A percentile compares a stretch with the other conserved stretches of the same genome.
These are phyloP conservation scores for Keiferia lycopersicella DNA, from an alignment of 2,888 invertebrate species.

Conservation along the genomic window DNA sequence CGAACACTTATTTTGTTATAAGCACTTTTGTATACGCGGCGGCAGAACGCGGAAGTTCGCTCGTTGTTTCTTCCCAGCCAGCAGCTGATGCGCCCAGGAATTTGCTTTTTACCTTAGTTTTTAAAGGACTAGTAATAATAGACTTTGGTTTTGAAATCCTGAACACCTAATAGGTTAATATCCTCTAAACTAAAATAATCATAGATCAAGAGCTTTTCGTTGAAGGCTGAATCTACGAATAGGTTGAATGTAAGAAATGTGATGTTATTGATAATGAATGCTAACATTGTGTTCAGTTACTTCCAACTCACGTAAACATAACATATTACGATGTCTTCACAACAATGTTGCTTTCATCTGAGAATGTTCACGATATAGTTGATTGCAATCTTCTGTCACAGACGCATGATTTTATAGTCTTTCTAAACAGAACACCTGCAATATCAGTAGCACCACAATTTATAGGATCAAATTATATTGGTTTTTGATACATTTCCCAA, in stretches of 20 bases:
- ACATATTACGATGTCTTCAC: slow-evolving; percentile 6
- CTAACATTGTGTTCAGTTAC: neutral
- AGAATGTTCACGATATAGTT: slow-evolving; percentile 1
- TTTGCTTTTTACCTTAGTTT: too few relatives aligned
- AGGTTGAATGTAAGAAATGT: neutral
- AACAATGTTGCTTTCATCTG: slow-evolving; percentile 4
- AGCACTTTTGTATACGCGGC: neutral
- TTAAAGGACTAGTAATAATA: too few relatives aligned
- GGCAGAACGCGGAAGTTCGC: neutral
- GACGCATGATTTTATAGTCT: slow-evolving; percentile 1
- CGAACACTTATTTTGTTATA: neutral
- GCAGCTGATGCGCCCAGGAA: too few relatives aligned
- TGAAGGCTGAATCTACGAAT: too few relatives aligned
- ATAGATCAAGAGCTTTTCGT: too few relatives aligned
- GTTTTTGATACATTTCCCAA: too few relatives aligned
- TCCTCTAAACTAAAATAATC: too few relatives aligned
- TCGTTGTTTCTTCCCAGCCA: neutral
- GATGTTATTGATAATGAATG: neutral
- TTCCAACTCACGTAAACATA: neutral
- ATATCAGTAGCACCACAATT: neutral
- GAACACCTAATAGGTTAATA: too few relatives aligned
- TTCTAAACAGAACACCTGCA: neutral
- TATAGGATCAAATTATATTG: too few relatives aligned
- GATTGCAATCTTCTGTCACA: slow-evolving; percentile 2
- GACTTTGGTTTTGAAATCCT: too few relatives aligned